Evolutionary conservation across 2,113 vertebrate genomes (phyloP), one percentile per base, ranked within the genome.

Genomic region (Genyomyrus donnyi): DNA sequence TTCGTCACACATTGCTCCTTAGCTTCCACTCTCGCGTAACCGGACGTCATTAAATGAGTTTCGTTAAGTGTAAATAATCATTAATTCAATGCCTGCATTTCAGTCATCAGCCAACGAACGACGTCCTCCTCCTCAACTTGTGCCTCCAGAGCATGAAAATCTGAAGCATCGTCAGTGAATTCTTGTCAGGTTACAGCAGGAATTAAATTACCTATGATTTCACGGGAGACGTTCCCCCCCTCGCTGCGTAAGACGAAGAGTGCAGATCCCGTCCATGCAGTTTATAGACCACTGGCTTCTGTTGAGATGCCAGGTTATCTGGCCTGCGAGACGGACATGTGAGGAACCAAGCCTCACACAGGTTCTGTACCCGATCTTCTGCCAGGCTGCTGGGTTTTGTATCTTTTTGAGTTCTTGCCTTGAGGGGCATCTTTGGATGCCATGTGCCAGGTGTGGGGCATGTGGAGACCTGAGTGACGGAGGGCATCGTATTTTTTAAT

Each of bases 1-100:
- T 42, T 46, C 10, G 39, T 62, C 39, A 66, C 62, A 56, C 42
- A 11, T 53, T 21, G 48, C 66, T 39, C 27, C 2, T 74, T 70
- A 15, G 9, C 42, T 48, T 74, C 56, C 5, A 2, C 42, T 27
- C 58, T 42, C 7, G 35, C 2, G 3, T 48, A 84, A 84, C 58
- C 45, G 87, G 52, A 62, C 46, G 58, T 49, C n/a, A 49, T 31
- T 39, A 9, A 62, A 15, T 88, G 31, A 88, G 27, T 88, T 56
- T 88, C 6, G 35, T 58, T 88, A 84, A 84, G 39, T 84, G 80
- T 53, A 87, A 62, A 88, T 88, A 88, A 88, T 88, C 52, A 66
- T 62, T 62, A 42, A 58, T 62, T 58, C 39, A 46, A 62, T 13
- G 21, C 35, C 35, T 27, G 39, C 24, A 5, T 66, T 88, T 88